Conservation (phyloP, 2,888 invertebrate species). For the Spialia ferax region DNA sequence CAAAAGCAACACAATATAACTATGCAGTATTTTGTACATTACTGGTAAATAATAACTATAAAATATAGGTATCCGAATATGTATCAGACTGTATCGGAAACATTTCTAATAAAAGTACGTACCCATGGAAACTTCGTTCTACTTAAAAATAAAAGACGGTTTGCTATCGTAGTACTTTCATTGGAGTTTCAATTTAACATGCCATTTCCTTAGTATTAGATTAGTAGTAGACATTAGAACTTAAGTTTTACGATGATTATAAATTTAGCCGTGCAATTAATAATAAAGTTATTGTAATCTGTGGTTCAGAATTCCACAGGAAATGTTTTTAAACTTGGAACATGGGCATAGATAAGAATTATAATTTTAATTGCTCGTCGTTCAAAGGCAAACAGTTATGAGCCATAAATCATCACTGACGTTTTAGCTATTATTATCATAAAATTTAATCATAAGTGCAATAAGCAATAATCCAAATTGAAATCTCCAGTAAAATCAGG, state of each 20-base stretch:
- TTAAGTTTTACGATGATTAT: conserved; percentile 43
- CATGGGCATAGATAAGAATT: conserved; percentile 21
- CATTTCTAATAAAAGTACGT: neutral
- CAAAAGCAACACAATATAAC: neutral
- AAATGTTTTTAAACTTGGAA: conserved; percentile 17
- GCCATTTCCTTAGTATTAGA: conserved; percentile 58
- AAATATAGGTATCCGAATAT: too few species aligned
- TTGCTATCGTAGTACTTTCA: conserved; percentile 21
- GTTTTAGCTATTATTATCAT: conserved; percentile 26
- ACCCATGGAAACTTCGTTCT: conserved; percentile 17
- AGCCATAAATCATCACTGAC: conserved; percentile 9
- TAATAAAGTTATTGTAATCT: conserved; percentile 37
- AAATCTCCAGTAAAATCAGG: conserved; percentile 51
- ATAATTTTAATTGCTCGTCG: neutral
- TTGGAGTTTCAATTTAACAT: conserved; percentile 54
- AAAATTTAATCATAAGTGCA: conserved; percentile 55
- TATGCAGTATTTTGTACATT: neutral
- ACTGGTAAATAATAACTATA: neutral
- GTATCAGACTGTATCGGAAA: conserved; percentile 20
- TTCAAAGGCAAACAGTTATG: conserved; percentile 22
- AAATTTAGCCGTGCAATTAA: conserved; percentile 44
- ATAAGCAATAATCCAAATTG: conserved; percentile 61
- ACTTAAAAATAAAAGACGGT: conserved; percentile 36
- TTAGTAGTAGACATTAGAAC: conserved; percentile 44
- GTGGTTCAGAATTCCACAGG: conserved; percentile 26